Base-by-base conservation (phyloP, 2,797 vertebrate genomes). In the Enteromius treurensis region DNA sequence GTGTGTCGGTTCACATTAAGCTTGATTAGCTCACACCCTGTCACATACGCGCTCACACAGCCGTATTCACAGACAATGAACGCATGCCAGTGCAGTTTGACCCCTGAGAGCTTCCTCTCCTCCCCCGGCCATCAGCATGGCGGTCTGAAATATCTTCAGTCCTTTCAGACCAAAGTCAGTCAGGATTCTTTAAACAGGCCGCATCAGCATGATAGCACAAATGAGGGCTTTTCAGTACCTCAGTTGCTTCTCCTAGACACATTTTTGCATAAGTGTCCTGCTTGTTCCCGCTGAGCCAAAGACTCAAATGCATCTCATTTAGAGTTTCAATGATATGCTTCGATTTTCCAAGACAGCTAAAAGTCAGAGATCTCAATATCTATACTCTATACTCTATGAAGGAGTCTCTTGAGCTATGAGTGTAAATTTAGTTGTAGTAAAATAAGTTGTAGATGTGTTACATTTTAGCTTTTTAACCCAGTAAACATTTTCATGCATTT, bases 41-140 rank as follows among this genome's bases (percentile, higher is more conserved):
- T 64, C 51, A 2, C 71, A 55, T 55, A 77, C 29, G 40, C 34
- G 37, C 17, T 75, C 69, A 47, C 76, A 77, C 79, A 42, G 11
- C 42, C 79, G 3, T 45, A 65, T 77, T 37, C 47, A 69, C 75
- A 86, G 83, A 94, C 93, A 94, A 95, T 92, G 91, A 93, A 91
- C 93, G 91, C 94, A 94, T 95, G 93, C 93, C 93, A 87, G 86
- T 90, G 87, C 85, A 67, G 83, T 88, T 26, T 89, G 84, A 90
- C 88, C 91, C 90, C 86, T 15, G 67, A 34, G 79, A 80, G 87
- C 83, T 84, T 2, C 88, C 80, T 58, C 73, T 76, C 87, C 70
- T 53, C 58, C 62, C 65, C 77, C 47, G 32, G 23, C 40, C 64
- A 68, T 86, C 89, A 87, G 82, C 81, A 86, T 79, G 21, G 51